Conservation (phyloP, 2,888 invertebrate species). For the Drosophila borborema region DNA sequence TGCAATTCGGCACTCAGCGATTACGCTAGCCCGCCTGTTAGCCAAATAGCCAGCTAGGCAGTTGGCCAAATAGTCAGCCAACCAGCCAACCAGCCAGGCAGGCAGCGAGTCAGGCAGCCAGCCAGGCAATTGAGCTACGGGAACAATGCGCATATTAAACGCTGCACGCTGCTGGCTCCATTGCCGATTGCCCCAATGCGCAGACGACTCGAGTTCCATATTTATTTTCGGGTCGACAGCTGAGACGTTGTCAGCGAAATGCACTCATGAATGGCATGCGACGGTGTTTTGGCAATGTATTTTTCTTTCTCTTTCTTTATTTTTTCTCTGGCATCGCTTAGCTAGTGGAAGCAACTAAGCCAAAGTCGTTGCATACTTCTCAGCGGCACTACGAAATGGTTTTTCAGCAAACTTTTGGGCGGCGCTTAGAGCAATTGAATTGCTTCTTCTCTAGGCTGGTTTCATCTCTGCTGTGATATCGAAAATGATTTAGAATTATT, state of each 20-base stretch:
- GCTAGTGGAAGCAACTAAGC: background rate
- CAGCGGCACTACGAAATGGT: background rate
- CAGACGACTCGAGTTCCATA: slow-evolving; percentile 19
- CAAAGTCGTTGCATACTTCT: slow-evolving; percentile 21
- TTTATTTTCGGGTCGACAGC: slow-evolving; percentile 8
- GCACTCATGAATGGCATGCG: slow-evolving; percentile 23
- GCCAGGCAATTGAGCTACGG: slow-evolving; percentile 15
- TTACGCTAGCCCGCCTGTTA: slow-evolving; percentile 57
- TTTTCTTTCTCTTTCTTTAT: background rate
- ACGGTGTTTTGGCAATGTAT: slow-evolving; percentile 12
- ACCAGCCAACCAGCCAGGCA: background rate
- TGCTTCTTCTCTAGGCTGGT: background rate
- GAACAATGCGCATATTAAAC: slow-evolving; percentile 31
- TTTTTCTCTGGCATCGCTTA: slow-evolving; percentile 3
- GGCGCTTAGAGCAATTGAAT: background rate
- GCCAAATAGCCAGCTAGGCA: slow-evolving; percentile 31
- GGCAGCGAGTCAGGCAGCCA: slow-evolving; percentile 8
- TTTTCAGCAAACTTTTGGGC: slow-evolving; percentile 33
- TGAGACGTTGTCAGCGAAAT: slow-evolving; percentile 20
- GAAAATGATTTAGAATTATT: background rate
- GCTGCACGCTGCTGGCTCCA: slow-evolving; percentile 15
- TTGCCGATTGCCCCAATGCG: slow-evolving; percentile 50
- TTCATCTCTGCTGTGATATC: background rate
- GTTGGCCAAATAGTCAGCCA: slow-evolving; percentile 8
- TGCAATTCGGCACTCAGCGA: slow-evolving; percentile 69